Percentiles rank a stretch among this genome's conserved stretches.
These are phyloP conservation scores for Halcyon leucocephala DNA, from an alignment of 2,797 vertebrate species.

Conservation along the genomic window DNA sequence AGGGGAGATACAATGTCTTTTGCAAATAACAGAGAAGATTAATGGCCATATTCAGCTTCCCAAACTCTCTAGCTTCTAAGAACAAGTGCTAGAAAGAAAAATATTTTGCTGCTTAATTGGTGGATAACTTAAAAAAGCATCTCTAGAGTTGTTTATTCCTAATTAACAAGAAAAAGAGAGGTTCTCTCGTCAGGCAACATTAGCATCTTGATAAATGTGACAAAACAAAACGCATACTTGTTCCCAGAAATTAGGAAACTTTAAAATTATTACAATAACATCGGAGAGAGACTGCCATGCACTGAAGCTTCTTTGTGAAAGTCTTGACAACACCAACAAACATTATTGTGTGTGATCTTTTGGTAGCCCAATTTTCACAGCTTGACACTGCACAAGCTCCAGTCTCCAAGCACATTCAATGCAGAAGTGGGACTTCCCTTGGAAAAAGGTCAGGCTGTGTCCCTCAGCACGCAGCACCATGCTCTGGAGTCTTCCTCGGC, in stretches of 20 bases:
- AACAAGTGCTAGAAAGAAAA: neutral
- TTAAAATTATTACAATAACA: neutral
- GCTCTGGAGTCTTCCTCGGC: neutral
- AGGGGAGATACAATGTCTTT: neutral
- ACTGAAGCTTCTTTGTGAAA: neutral
- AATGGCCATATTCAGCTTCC: constrained; percentile 3
- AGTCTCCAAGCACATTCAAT: neutral
- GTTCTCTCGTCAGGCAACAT: neutral
- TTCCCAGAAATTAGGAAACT: neutral
- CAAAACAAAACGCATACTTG: neutral
- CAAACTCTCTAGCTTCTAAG: neutral
- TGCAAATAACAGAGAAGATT: neutral
- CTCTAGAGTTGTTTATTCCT: neutral
- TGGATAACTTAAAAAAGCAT: neutral
- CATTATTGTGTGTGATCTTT: neutral
- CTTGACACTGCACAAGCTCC: neutral
- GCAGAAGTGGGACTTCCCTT: neutral
- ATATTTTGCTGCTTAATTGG: neutral
- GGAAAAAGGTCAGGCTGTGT: neutral
- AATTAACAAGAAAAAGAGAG: constrained; percentile 3
- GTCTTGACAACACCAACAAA: neutral
- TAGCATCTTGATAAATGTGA: neutral
- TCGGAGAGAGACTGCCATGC: neutral
- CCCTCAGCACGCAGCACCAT: neutral
- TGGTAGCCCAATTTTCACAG: neutral